Percentiles rank a stretch among this genome's conserved stretches.
Evolutionary conservation across 2,797 vertebrate genomes (phyloP).

Genomic region (Vespertilio murinus): DNA sequence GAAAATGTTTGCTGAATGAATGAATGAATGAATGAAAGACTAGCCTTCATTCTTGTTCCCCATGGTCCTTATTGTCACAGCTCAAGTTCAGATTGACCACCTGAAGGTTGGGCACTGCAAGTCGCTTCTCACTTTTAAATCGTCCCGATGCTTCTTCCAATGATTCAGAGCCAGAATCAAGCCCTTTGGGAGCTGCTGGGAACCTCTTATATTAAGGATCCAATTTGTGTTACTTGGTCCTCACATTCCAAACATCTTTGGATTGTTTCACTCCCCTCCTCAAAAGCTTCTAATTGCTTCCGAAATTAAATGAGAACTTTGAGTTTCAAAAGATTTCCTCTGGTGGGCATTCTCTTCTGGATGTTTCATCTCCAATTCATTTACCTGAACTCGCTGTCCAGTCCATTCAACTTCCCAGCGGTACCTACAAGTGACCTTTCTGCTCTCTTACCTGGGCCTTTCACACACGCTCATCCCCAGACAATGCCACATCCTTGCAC

Average conservation of each 20-base stretch:
- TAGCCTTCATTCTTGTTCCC: not conserved
- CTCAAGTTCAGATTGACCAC: not conserved
- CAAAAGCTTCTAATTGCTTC: conserved; percentile 5
- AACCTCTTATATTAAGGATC: not conserved
- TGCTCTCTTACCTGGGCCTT: not conserved
- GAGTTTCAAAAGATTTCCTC: not conserved
- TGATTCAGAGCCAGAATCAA: not conserved
- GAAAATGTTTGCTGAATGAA: not conserved
- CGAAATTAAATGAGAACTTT: not conserved
- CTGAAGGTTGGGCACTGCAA: not conserved
- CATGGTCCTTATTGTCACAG: not conserved
- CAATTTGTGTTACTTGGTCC: not conserved
- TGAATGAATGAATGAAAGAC: not conserved
- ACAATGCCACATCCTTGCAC: not conserved
- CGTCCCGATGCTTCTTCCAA: not conserved
- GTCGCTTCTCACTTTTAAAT: too few species aligned
- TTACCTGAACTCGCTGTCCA: not conserved
- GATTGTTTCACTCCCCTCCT: not conserved
- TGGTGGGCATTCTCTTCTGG: not conserved
- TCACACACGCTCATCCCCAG: not conserved
- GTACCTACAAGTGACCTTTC: not conserved
- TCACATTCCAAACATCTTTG: not conserved
- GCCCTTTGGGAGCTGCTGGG: not conserved
- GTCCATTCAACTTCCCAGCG: not conserved
- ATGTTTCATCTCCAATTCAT: not conserved